A percentile compares a stretch with the other conserved stretches of the same genome.
phyloP scores from a whole-genome alignment of 1,140 invertebrate genomes.

The Arion vulgaris region DNA sequence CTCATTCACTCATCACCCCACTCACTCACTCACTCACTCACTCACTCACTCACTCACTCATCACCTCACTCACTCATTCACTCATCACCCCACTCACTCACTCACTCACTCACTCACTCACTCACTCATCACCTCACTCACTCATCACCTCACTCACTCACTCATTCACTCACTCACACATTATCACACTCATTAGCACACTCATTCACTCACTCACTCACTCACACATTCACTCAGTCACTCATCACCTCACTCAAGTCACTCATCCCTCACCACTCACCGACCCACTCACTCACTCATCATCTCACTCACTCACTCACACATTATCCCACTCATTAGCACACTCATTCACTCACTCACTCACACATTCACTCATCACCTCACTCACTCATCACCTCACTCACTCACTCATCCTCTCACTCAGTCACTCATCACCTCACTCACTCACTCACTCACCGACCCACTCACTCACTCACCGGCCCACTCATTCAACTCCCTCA shows the following conservation, averaged over 20 bases:
- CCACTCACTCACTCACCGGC: neutral
- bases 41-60: conserved; percentile 19
- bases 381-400: neutral
- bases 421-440: neutral
- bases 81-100: neutral
- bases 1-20: neutral
- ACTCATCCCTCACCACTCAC: neutral
- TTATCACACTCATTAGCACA: neutral
- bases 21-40: neutral
- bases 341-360: conserved; percentile 22
- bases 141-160: neutral
- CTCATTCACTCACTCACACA: conserved; percentile 11
- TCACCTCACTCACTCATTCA: neutral
- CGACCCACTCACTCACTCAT: neutral
- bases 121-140: neutral
- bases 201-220: neutral
- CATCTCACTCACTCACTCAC: neutral
- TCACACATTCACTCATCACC: neutral
- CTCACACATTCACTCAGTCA: neutral
- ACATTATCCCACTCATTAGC: neutral
- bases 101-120: neutral
- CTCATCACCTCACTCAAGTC: neutral
- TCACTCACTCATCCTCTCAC: neutral
- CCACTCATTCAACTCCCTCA: neutral
- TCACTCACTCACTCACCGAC: conserved; percentile 5